Base-by-base conservation (phyloP, 2,797 vertebrate genomes). In the Phrynocephalus guinanensis region DNA sequence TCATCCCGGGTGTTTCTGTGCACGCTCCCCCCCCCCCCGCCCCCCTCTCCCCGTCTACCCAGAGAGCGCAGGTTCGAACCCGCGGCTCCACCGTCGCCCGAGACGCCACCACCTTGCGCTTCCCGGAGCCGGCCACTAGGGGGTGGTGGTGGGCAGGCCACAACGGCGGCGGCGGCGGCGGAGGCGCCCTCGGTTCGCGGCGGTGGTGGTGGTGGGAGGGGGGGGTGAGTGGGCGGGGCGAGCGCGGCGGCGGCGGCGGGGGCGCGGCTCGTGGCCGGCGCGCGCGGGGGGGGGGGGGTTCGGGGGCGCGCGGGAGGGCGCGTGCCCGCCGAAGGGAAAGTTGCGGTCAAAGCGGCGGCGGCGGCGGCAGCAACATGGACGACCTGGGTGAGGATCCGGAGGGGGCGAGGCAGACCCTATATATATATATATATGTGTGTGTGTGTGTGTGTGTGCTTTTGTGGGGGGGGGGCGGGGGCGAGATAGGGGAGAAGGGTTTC, bases 311-410 rank as follows among this genome's bases (percentile, higher is more conserved):
- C 82, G 70, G 26, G 24, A 66, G 11, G 33, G 48, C 13, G 30
- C 71, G 63, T 28, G 3, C 24, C n/a, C 4, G 56, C 63, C 0
- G 83, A 52, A 83, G 48, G 24, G 56, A 50, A 28, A 71, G 85
- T 48, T 86, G 88, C 84, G 70, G 86, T 94, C 94, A 92, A 92
- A 91, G 91, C 87, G 82, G 88, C 68, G 82, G 87, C 76, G 22
- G 83, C 44, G 50, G 82, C 70, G 44, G 71, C 44, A 20, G 68
- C 72, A 82, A 83, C 85, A 92, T 91, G 92, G 92, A 92, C 87
- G 92, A 92, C 85, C 86, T 33, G 89, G 92, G 93, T 86, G 90
- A 88, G 85, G 89, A 73, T 33, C 33, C 33, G 33, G 33, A 33
- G 33, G 33, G 33, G 33, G 85, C 76, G 60, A 8, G 67, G 20